phyloP scores from a whole-genome alignment of 2,888 invertebrate genomes.

The Polietes domitor region DNA sequence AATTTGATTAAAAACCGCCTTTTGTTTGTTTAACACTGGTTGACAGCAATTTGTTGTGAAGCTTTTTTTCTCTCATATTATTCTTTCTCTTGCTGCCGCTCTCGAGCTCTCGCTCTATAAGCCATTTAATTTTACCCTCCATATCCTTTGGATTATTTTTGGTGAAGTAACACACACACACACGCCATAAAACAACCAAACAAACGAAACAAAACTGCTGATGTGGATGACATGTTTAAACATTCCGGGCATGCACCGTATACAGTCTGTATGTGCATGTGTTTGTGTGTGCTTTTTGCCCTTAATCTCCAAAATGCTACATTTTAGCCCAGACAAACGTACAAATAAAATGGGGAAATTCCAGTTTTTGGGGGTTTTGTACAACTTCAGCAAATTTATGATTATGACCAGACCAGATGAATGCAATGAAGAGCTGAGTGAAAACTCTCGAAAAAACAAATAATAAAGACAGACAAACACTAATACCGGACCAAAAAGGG shows the following conservation, averaged over 20 bases:
- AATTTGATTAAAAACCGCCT: constrained; percentile 61
- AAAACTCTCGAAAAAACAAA: too few species aligned
- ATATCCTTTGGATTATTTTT: constrained; percentile 18
- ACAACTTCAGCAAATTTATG: constrained; percentile 15
- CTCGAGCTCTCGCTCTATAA: neutral
- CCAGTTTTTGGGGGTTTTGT: neutral
- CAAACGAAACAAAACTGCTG: constrained; percentile 34
- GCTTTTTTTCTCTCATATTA: neutral
- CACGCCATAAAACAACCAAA: neutral
- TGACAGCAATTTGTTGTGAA: neutral
- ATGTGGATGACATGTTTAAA: constrained; percentile 53
- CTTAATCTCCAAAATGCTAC: neutral
- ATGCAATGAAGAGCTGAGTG: too few species aligned
- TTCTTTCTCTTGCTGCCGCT: neutral
- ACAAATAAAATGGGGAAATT: constrained; percentile 6
- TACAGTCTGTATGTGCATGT: neutral
- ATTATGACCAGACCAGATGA: neutral
- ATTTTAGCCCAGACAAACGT: neutral
- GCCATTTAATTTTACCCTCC: constrained; percentile 32
- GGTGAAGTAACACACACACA: neutral
- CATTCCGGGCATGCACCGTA: constrained; percentile 40
- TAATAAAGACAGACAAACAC: too few species aligned
- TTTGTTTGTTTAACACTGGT: constrained; percentile 48
- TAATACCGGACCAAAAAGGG: too few species aligned
- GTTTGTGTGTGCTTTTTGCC: neutral